Base-by-base conservation (phyloP, 2,888 invertebrate species). In the Drosophila mercatorum region DNA sequence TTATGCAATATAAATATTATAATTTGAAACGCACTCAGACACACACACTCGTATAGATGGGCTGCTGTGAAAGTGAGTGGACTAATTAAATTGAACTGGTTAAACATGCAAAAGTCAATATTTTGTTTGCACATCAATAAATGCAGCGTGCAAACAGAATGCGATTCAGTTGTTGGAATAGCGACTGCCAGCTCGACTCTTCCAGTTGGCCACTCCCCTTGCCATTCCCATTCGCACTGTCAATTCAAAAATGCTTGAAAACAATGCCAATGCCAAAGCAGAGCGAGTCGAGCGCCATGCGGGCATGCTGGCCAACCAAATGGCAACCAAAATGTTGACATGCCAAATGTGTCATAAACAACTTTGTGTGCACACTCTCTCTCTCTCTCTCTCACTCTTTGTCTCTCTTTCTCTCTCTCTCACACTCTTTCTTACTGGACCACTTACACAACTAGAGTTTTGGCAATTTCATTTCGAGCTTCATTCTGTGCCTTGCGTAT, bases 281-380 rank as follows among this genome's bases (percentile, higher is more conserved):
- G 28, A 12, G 14, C n/a, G 6, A 4, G 38, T 14, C 12, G 44
- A 46, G 44, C 17, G 44, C 17, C 14, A 34, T 26, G 34, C 28
- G 63, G 51, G 38, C 31, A 28, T 11, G 26, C 6, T 14, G 58
- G 38, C 26, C 47, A 26, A 26, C 46, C 57, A 36, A 58, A 46
- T 58, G 57, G 36, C 75, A 79, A 75, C 75, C 66, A 75, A 79
- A 77, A 75, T 77, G 76, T 77, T 77, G 75, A 77, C 80, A 77
- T 77, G 71, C 71, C 75, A 77, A 77, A 77, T 77, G 80, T 77
- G 80, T 75, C 75, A 77, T 80, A 79, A 80, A 75, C 80, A 77
- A 77, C 75, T 67, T 77, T 71, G 60, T 69, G 69, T 78, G 69
- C 66, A 55, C 66, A 60, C 49, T 46, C 10, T 14, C 36, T 26